A percentile compares a stretch with the other conserved stretches of the same genome.
Evolutionary conservation across 1,140 invertebrate species (phyloP).

Genomic region (Pemphigus obesinymphae): DNA sequence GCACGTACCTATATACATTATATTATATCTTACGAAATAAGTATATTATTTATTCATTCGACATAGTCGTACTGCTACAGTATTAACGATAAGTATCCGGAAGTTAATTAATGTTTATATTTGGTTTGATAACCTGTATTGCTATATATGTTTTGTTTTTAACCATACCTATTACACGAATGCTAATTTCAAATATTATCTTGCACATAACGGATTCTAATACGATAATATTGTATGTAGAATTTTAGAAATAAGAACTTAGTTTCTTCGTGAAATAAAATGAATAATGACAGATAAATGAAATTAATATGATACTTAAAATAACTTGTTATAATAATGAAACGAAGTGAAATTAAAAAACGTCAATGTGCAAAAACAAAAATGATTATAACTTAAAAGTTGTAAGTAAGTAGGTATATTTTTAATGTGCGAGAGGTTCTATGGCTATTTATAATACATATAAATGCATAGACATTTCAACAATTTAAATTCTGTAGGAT

Average conservation of each 20-base stretch:
- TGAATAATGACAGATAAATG: too few species aligned
- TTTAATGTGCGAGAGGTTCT: not conserved
- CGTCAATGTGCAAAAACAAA: not conserved
- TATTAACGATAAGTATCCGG: conserved; percentile 12
- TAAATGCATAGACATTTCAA: not conserved
- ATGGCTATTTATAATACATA: not conserved
- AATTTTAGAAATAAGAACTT: not conserved
- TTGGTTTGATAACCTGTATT: not conserved
- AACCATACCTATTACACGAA: not conserved
- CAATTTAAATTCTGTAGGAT: not conserved
- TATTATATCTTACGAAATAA: conserved; percentile 4
- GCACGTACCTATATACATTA: not conserved
- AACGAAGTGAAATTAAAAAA: not conserved
- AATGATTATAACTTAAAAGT: not conserved
- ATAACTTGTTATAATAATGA: too few species aligned
- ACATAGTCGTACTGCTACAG: not conserved
- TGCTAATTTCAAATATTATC: conserved; percentile 17
- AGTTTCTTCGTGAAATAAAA: not conserved
- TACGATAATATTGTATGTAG: not conserved
- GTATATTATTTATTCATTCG: not conserved
- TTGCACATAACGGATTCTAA: not conserved
- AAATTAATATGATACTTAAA: too few species aligned
- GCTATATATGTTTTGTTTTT: not conserved
- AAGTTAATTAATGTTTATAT: not conserved
- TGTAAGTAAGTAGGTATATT: not conserved